A percentile compares a stretch with the other conserved stretches of the same genome.
These are phyloP conservation scores for Muscicapa comitata DNA, from an alignment of 2,797 vertebrate genomes.

Conservation along the genomic window DNA sequence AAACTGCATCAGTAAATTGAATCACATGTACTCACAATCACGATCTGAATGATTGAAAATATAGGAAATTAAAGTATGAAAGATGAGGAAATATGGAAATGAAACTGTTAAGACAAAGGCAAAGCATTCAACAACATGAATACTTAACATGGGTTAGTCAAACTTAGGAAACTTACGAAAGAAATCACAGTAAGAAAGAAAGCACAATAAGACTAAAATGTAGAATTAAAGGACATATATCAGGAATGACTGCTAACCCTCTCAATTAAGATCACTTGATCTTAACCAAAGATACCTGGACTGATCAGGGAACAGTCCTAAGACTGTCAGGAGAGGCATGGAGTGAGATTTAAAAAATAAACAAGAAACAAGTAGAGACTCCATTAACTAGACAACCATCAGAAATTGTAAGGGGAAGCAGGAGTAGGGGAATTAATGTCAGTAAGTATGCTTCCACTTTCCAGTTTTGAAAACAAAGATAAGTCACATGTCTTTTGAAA, in stretches of 20 bases:
- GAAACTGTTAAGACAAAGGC: background rate
- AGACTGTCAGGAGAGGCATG: background rate
- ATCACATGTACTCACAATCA: background rate
- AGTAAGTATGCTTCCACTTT: slow-evolving; percentile 1
- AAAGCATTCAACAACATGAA: background rate
- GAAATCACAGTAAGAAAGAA: background rate
- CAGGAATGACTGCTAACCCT: background rate
- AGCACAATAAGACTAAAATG: background rate
- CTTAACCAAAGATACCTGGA: background rate
- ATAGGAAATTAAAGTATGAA: background rate
- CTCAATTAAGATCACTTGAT: background rate
- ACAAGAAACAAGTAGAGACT: background rate
- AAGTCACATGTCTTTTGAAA: background rate
- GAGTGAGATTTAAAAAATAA: background rate
- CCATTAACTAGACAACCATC: background rate
- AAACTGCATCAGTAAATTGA: background rate
- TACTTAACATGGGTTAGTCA: background rate
- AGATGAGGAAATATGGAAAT: background rate
- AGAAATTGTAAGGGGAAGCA: background rate
- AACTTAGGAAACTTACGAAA: background rate
- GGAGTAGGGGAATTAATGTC: background rate
- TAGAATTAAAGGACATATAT: background rate
- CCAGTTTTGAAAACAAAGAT: background rate
- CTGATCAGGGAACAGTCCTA: background rate
- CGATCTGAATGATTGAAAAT: background rate